Conservation (phyloP, 2,113 vertebrate genomes). For the Pseudorasbora parva region DNA sequence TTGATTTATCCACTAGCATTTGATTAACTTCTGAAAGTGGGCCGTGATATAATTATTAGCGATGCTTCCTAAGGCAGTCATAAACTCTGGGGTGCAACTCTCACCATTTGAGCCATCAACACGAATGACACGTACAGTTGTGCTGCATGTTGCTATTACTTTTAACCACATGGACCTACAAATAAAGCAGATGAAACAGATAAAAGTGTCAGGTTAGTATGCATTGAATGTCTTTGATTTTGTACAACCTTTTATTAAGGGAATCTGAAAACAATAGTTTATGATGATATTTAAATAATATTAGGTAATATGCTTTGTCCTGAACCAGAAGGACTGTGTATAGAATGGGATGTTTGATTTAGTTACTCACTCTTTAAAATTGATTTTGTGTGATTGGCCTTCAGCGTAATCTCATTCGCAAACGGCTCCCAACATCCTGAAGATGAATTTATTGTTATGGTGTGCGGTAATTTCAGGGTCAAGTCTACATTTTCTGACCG, state of each 20-base stretch:
- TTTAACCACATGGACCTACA: background rate
- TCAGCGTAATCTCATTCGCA: conserved; percentile 14
- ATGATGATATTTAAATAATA: background rate
- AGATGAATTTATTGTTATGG: conserved; percentile 8
- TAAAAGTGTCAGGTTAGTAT: background rate
- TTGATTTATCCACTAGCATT: background rate
- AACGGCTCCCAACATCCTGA: background rate
- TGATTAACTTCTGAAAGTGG: background rate
- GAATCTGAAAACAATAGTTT: background rate
- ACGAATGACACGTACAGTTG: background rate
- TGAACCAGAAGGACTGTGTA: background rate
- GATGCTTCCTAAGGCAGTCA: background rate
- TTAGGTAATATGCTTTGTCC: background rate
- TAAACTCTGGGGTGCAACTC: background rate
- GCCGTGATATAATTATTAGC: background rate
- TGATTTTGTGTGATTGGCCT: conserved; percentile 7
- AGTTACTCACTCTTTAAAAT: conserved; percentile 4
- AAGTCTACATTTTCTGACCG: conserved; percentile 5
- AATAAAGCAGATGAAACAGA: background rate
- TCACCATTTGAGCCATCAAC: background rate
- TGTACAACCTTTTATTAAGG: background rate
- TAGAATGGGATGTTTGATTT: conserved; percentile 27
- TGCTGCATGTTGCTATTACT: background rate
- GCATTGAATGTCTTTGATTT: background rate
- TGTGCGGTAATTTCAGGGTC: background rate